Conservation (phyloP, 2,888 invertebrate species). For the Cremastinae sp. region DNA sequence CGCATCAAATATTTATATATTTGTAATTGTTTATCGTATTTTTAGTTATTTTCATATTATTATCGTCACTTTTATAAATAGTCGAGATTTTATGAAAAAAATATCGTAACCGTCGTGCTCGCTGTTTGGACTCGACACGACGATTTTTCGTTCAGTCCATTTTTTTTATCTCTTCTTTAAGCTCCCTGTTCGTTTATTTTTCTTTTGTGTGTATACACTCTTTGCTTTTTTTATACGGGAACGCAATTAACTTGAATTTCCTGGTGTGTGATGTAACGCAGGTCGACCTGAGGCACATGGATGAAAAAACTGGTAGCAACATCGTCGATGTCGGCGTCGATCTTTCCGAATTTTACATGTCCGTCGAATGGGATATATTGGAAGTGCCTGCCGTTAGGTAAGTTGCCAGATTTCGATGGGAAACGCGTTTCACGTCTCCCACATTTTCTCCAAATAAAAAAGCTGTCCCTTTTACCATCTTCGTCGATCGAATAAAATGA, state of each 20-base stretch:
- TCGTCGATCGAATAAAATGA: no score
- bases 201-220: not conserved
- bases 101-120: constrained; percentile 25
- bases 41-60: constrained; percentile 28
- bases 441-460: no score
- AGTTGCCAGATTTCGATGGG: constrained; percentile 68
- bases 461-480: no score
- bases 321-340: constrained; percentile 97
- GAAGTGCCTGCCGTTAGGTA: constrained; percentile 96
- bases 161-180: constrained; percentile 6
- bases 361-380: constrained; percentile 99
- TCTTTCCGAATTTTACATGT: constrained; percentile 98
- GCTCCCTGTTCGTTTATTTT: constrained; percentile 12
- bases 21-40: constrained; percentile 30
- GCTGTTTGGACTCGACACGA: constrained; percentile 18
- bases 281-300: constrained; percentile 96
- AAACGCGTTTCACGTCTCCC: constrained; percentile 22
- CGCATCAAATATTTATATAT: constrained; percentile 13
- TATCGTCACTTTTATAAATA: constrained; percentile 6
- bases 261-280: constrained; percentile 77
- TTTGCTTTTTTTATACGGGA: not conserved
- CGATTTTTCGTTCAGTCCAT: constrained; percentile 26
- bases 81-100: constrained; percentile 28
- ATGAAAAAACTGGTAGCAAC: constrained; percentile 93
- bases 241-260: constrained; percentile 31